Conservation (phyloP, 2,797 vertebrate genomes). For the Rhyacichthys aspro region DNA sequence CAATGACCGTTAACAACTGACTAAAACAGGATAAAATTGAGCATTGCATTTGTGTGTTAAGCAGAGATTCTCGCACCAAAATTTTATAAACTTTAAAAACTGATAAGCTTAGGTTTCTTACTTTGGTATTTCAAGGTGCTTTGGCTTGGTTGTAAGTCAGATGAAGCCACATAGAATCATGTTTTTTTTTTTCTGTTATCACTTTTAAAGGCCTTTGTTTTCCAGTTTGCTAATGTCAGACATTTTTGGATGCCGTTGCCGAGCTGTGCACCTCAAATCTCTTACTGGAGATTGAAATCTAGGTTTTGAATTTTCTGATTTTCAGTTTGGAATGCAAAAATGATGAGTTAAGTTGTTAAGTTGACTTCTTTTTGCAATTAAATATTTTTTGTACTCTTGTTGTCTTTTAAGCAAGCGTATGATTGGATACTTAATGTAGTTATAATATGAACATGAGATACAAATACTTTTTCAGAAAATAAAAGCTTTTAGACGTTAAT, state of each 20-base stretch:
- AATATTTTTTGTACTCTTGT: slow-evolving; percentile 45
- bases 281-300: neutral
- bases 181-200: no score
- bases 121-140: slow-evolving; percentile 39
- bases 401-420: slow-evolving; percentile 30
- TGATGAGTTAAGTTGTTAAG: slow-evolving; percentile 42
- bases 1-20: slow-evolving; percentile 13
- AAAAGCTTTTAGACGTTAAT: slow-evolving; percentile 88
- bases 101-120: slow-evolving; percentile 41
- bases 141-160: slow-evolving; percentile 25
- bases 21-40: slow-evolving; percentile 22
- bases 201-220: slow-evolving; percentile 34
- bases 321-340: slow-evolving; percentile 52
- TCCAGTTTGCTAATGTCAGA: slow-evolving; percentile 18
- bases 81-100: slow-evolving; percentile 56
- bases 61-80: slow-evolving; percentile 23
- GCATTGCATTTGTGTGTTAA: slow-evolving; percentile 20
- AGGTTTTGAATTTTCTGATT: slow-evolving; percentile 8
- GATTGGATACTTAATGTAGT: slow-evolving; percentile 74
- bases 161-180: slow-evolving; percentile 21
- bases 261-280: slow-evolving; percentile 10
- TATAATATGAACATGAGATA: slow-evolving; percentile 81
- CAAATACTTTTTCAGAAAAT: slow-evolving; percentile 88
- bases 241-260: slow-evolving; percentile 26
- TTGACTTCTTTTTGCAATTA: slow-evolving; percentile 47